Conservation (phyloP, 2,113 vertebrate genomes). For the Cavia aperea region DNA sequence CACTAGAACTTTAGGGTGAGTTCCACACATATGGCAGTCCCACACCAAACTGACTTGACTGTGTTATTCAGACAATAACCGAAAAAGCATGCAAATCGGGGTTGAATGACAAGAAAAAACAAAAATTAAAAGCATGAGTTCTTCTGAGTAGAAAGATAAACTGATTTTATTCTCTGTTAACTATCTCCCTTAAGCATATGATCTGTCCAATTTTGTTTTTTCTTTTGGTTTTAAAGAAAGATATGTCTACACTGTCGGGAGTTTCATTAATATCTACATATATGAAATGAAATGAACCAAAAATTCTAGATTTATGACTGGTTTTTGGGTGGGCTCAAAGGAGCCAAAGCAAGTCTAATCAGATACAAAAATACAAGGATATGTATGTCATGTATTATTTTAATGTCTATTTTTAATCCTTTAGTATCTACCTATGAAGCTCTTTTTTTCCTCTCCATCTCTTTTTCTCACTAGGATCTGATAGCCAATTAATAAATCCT, state of each 20-base stretch:
- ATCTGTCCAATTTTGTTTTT: background rate
- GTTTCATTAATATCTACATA: background rate
- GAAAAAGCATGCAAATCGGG: background rate
- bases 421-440: background rate
- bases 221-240: background rate
- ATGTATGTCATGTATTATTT: rapidly evolving
- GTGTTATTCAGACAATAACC: background rate
- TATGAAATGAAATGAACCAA: background rate
- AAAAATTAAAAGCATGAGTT: background rate
- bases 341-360: background rate
- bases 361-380: background rate
- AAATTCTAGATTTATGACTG: background rate
- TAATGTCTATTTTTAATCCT: background rate
- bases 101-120: background rate
- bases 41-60: background rate
- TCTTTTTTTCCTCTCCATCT: background rate
- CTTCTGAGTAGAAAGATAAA: background rate
- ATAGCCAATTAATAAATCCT: background rate
- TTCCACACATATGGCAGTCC: background rate
- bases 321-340: background rate
- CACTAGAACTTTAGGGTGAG: background rate
- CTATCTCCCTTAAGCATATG: background rate
- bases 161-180: background rate
- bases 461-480: background rate
- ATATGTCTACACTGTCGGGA: background rate